Evolutionary conservation across 2,888 invertebrate species (phyloP), one percentile per base, ranked within the genome.

Genomic region (Lepidonotus clava): DNA sequence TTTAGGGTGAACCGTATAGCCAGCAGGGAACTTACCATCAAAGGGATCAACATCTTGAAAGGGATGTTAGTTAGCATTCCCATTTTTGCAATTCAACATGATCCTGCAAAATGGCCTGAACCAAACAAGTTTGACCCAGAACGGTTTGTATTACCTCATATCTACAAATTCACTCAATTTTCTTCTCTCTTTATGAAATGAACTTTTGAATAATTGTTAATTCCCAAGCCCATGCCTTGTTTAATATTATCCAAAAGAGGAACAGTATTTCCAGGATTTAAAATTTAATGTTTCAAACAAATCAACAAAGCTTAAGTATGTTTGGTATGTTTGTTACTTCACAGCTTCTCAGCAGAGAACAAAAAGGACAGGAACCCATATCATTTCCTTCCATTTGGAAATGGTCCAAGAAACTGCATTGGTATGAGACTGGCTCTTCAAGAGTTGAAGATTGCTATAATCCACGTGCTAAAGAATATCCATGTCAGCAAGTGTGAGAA

Each of bases 121-220:
- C 88, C 88, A 24, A 85, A 89, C 32, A 86, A 77, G 21, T 89
- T 89, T 71, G 86, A 77, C 66, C 89, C 89, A 8, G 87, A 88
- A 46, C 71, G 89, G 88, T 88, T 21, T 36, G 61, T 24, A n/a
- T n/a, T n/a, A n/a, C n/a, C n/a, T n/a, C n/a, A n/a, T n/a, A n/a
- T n/a, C n/a, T n/a, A n/a, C n/a, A n/a, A n/a, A n/a, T n/a, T n/a
- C n/a, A n/a, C n/a, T n/a, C n/a, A n/a, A n/a, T n/a, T n/a, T n/a
- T n/a, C n/a, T n/a, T n/a, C n/a, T n/a, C n/a, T n/a, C n/a, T n/a
- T n/a, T n/a, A n/a, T n/a, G n/a, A n/a, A n/a, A n/a, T n/a, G n/a
- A n/a, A n/a, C n/a, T n/a, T n/a, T n/a, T n/a, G n/a, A n/a, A n/a
- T n/a, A n/a, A n/a, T n/a, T n/a, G n/a, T n/a, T n/a, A n/a, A n/a